phyloP scores from a whole-genome alignment of 2,888 invertebrate genomes.

The Busseola fusca region DNA sequence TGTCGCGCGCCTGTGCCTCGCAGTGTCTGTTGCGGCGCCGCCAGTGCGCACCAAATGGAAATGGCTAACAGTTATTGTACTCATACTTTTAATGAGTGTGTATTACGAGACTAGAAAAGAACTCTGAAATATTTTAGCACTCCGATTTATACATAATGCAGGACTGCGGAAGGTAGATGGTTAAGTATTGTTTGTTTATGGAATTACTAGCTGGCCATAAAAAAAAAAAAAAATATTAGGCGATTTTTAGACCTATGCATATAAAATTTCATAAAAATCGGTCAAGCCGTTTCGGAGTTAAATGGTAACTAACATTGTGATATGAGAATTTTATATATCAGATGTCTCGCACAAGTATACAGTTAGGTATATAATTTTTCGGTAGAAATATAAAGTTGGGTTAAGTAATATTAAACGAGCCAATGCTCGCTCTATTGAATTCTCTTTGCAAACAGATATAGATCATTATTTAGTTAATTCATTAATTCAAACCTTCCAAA shows the following conservation, averaged over 20 bases:
- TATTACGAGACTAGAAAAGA: background rate
- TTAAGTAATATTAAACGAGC: background rate
- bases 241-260: no score
- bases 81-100: background rate
- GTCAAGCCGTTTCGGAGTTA: no score
- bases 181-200: background rate
- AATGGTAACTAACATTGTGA: no score
- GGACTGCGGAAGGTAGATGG: background rate
- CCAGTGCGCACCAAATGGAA: no score
- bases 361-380: background rate
- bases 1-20: no score
- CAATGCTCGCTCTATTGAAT: background rate
- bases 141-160: background rate
- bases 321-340: no score
- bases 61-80: background rate
- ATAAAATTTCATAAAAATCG: no score
- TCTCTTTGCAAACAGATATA: background rate
- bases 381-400: background rate
- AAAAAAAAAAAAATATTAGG: no score
- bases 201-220: no score
- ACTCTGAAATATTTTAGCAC: background rate
- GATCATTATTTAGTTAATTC: background rate
- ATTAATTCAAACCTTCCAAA: background rate
- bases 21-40: no score
- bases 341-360: background rate